Evolutionary conservation across 2,888 invertebrate species (phyloP), one percentile per base, ranked within the genome.

Genomic region (Ichneumon xanthorius): DNA sequence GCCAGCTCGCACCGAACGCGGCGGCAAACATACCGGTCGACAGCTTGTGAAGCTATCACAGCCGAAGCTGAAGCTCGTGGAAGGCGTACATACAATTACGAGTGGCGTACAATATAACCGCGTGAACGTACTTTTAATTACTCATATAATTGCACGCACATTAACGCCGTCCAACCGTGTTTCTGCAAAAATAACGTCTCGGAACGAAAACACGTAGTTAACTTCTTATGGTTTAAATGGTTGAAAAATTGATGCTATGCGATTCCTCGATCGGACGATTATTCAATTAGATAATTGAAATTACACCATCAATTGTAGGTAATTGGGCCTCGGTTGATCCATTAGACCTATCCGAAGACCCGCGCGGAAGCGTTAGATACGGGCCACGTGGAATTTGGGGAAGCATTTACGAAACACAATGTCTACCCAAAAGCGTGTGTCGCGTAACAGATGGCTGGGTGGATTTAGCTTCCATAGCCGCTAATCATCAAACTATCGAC

Each of bases 51-150:
- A 63, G 61, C 30, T 63, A 30, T 16, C 16, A 63, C n/a, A 33
- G 26, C 33, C 61, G 33, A 33, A 33, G 82, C 82, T 85, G 33
- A 33, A 33, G 82, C 82, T 85, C 76, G 80, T 61, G 76, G 80
- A 80, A 85, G 85, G 85, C 85, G 85, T 85, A 82, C 85, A 85
- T 85, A 85, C 76, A 76, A 85, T 85, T 85, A 85, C 76, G 65
- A 58, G 48, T 61, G 40, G 30, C 40, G 58, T 63, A 77, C 82
- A 81, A 85, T 85, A 72, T 77, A 63, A 85, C 80, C 72, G 76
- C 80, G 82, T 77, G 61, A 80, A 77, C 82, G 76, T 76, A 79
- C 72, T 82, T 80, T 82, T 85, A 85, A 85, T 85, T 85, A 80
- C 82, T 82, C 85, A 67, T 85, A 82, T 82, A 85, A 85, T 85